Percentiles rank a stretch among this genome's conserved stretches.
These are phyloP conservation scores for Lagocephalus sceleratus DNA, from an alignment of 2,797 vertebrate species.

Conservation along the genomic window DNA sequence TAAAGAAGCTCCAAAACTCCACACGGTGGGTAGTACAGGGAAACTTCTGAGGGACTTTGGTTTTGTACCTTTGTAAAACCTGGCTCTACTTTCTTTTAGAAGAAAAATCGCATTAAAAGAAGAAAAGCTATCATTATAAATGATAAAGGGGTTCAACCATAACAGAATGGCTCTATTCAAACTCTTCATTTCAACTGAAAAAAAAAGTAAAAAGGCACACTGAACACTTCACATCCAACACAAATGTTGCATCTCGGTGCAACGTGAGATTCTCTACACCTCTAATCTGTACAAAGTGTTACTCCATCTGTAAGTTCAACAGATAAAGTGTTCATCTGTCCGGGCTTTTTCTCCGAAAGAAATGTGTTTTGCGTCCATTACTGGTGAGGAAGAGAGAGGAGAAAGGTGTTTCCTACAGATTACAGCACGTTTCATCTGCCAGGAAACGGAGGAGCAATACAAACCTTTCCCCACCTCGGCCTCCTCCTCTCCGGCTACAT, in stretches of 20 bases:
- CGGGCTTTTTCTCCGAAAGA: constrained; percentile 67
- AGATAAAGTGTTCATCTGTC: constrained; percentile 52
- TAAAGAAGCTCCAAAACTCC: constrained; percentile 71
- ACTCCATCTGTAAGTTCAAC: constrained; percentile 44
- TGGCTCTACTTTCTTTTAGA: constrained; percentile 69
- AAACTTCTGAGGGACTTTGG: constrained; percentile 92
- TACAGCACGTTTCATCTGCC: constrained; percentile 35
- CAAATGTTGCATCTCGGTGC: constrained; percentile 55
- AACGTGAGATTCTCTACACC: constrained; percentile 72
- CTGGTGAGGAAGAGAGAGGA: constrained; percentile 49
- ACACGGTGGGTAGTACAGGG: constrained; percentile 72
- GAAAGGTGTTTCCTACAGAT: constrained; percentile 54
- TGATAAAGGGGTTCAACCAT: not conserved
- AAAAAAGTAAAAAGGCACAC: constrained; percentile 80
- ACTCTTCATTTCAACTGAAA: not conserved
- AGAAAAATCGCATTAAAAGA: constrained; percentile 29
- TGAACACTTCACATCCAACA: constrained; percentile 84
- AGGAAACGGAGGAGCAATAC: constrained; percentile 36
- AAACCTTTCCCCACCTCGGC: constrained; percentile 32
- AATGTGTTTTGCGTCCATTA: constrained; percentile 57
- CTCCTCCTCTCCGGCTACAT: constrained; percentile 54
- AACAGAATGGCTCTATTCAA: not conserved
- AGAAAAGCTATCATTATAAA: constrained; percentile 21
- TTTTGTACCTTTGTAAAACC: constrained; percentile 85
- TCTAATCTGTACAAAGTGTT: constrained; percentile 83